Evolutionary conservation across 1,140 invertebrate species (phyloP), one percentile per base, ranked within the genome.

Genomic region (Leguminivora glycinivorella): DNA sequence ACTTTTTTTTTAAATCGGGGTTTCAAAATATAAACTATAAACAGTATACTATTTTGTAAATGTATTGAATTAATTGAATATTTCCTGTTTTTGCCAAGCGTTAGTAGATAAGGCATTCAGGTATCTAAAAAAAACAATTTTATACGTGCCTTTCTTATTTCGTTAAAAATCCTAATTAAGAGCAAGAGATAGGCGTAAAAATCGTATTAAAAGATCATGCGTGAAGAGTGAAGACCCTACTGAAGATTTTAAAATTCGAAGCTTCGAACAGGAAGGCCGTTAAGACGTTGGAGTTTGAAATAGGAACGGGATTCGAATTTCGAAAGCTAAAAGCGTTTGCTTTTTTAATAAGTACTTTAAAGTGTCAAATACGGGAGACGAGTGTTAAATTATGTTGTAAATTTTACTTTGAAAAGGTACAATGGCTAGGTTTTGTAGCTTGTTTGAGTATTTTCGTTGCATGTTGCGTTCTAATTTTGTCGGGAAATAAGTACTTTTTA

Each of bases 231-330:
- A 40, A 52, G 47, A 19, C 47, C 47, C 47, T 52, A 22, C 17
- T 17, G n/a, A n/a, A n/a, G n/a, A n/a, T n/a, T n/a, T n/a, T n/a
- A n/a, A n/a, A n/a, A 52, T 52, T 52, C 47, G 22, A 52, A 52
- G 22, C n/a, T 17, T 47, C 47, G 47, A 22, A 52, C 47, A 52
- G 2, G 47, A 2, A 52, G 19, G 47, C 19, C 19, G 47, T 52
- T 52, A 52, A 52, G 47, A 52, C 47, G 47, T 52, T 52, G 19
- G 43, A 17, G 19, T 52, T 52, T 52, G 47, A 52, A 52, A 52
- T 52, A 52, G 47, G 47, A 52, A 52, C 47, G 47, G 47, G 47
- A 52, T 52, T 52, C 22, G 47, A 52, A 52, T 52, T 52, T 52
- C 47, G 47, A 52, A 52, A 52, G 47, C 19, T 19, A 12, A 38